A percentile compares a stretch with the other conserved stretches of the same genome.
These are phyloP conservation scores for Zosterops borbonicus DNA, from an alignment of 2,113 vertebrate species.

Conservation along the genomic window DNA sequence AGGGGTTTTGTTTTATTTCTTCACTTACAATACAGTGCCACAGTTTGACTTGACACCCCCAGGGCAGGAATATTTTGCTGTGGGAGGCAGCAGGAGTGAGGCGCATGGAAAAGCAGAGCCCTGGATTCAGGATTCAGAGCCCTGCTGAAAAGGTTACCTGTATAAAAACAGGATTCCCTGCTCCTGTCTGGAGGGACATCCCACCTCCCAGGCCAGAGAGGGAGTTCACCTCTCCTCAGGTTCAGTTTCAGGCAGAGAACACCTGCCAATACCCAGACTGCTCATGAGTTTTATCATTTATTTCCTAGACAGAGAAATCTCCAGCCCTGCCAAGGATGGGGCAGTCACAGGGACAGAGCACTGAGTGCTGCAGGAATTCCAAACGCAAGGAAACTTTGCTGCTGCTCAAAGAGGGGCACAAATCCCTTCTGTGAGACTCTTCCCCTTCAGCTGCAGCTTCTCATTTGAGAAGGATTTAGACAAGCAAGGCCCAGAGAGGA, in stretches of 20 bases:
- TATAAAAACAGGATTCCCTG: background rate
- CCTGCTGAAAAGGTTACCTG: background rate
- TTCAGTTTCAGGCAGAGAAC: background rate
- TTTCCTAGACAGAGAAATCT: background rate
- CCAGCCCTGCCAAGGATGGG: background rate
- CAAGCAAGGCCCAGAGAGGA: background rate
- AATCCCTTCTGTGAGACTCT: background rate
- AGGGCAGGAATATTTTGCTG: background rate
- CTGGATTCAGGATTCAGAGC: background rate
- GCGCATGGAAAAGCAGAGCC: background rate
- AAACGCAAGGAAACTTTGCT: background rate
- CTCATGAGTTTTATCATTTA: background rate
- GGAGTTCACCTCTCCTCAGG: background rate
- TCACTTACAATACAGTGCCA: background rate
- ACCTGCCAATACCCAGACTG: background rate
- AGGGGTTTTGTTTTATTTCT: background rate
- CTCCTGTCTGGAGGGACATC: background rate
- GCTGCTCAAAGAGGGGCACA: background rate
- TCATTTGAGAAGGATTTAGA: background rate
- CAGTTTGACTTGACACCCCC: background rate
- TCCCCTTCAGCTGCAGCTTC: background rate
- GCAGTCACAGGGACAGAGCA: background rate
- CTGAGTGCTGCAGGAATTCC: background rate
- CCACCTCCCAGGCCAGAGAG: background rate
- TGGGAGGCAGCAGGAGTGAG: background rate